These are phyloP conservation scores for Calliopsis andreniformis DNA, from an alignment of 1,140 invertebrate species.

Conservation along the genomic window DNA sequence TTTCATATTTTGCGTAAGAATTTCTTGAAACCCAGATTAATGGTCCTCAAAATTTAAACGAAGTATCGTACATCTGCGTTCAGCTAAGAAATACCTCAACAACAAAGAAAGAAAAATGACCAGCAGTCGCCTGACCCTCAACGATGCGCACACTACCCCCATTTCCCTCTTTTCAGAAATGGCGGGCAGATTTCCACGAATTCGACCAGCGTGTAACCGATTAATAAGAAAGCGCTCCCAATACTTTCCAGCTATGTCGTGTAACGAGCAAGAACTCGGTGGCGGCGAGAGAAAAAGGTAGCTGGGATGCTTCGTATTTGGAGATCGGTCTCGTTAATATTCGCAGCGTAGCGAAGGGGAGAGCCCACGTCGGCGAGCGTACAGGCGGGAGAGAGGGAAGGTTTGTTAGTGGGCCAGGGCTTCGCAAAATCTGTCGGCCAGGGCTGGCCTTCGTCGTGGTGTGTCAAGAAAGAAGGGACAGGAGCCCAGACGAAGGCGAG, in stretches of 20 bases:
- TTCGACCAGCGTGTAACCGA: neutral
- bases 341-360: slow-evolving; percentile 32
- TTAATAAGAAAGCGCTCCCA: slow-evolving; percentile 15
- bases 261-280: slow-evolving; percentile 41
- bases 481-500: slow-evolving; percentile 20
- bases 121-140: too few species aligned
- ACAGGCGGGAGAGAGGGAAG: slow-evolving; percentile 10
- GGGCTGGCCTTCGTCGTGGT: slow-evolving; percentile 61
- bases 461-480: slow-evolving; percentile 37
- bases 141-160: neutral
- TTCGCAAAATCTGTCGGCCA: slow-evolving; percentile 63
- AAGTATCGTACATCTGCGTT: too few species aligned
- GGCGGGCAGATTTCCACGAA: neutral
- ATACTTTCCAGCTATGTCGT: slow-evolving; percentile 7
- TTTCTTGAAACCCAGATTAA: too few species aligned
- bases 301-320: slow-evolving; percentile 47
- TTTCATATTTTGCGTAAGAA: too few species aligned
- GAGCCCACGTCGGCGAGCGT: neutral
- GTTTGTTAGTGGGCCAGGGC: slow-evolving; percentile 68
- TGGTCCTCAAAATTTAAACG: too few species aligned
- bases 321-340: slow-evolving; percentile 56
- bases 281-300: slow-evolving; percentile 20
- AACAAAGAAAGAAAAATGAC: too few species aligned
- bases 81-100: too few species aligned
- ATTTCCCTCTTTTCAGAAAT: neutral